phyloP scores from a whole-genome alignment of 2,888 invertebrate species.

The Notodonta ziczac region DNA sequence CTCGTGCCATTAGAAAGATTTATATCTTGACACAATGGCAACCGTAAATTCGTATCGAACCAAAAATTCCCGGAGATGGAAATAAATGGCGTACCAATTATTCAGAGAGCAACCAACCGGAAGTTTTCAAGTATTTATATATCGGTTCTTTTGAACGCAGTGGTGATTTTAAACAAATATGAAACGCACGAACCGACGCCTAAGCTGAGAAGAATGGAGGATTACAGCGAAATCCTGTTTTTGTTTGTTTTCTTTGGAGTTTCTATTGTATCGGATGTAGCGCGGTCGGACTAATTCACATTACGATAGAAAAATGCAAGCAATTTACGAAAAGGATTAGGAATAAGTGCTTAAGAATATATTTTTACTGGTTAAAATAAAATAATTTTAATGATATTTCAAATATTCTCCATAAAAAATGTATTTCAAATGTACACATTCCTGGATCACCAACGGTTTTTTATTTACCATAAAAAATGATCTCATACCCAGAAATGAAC shows the following conservation, averaged over 20 bases:
- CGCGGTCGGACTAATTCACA: slow-evolving; percentile 20
- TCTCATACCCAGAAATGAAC: neutral
- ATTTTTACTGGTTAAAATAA: neutral
- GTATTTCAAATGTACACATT: no score
- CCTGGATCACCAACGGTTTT: neutral
- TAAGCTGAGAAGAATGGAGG: slow-evolving; percentile 75
- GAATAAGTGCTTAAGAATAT: neutral
- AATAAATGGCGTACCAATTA: slow-evolving; percentile 80
- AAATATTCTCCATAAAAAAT: no score
- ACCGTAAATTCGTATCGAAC: slow-evolving; percentile 74
- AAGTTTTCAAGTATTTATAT: slow-evolving; percentile 74
- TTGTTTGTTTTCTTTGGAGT: slow-evolving; percentile 81
- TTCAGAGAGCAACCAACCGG: slow-evolving; percentile 73
- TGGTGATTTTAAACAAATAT: slow-evolving; percentile 78
- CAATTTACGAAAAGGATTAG: neutral
- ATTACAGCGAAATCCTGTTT: slow-evolving; percentile 82
- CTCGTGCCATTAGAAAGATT: slow-evolving; percentile 79
- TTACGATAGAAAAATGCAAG: neutral
- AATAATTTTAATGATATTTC: no score
- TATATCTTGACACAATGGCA: slow-evolving; percentile 67
- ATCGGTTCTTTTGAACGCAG: slow-evolving; percentile 66
- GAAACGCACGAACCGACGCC: slow-evolving; percentile 62
- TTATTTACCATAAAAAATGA: neutral
- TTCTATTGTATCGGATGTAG: slow-evolving; percentile 62
- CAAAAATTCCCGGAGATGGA: slow-evolving; percentile 65